Conservation (phyloP, 2,888 invertebrate species). For the Volucella inflata region DNA sequence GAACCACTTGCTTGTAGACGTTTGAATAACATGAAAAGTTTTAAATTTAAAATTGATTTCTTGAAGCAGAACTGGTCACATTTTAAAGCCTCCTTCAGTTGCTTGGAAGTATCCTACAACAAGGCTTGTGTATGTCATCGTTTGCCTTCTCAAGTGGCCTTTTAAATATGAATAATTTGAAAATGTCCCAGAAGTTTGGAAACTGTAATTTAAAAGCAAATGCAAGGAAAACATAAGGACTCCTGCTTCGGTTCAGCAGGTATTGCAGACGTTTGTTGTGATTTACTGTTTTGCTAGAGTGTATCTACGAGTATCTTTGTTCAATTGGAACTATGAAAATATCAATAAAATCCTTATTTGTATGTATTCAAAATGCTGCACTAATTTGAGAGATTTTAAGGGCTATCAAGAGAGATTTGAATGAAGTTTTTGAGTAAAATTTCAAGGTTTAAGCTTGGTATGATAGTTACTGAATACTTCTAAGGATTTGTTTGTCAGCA, state of each 20-base stretch:
- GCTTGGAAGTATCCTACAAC: neutral
- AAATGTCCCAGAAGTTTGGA: neutral
- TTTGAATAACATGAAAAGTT: slow-evolving; percentile 18
- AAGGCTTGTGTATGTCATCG: neutral
- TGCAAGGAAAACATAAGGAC: neutral
- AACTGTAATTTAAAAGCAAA: slow-evolving; percentile 13
- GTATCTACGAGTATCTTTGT: neutral
- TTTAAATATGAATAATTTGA: slow-evolving; percentile 13
- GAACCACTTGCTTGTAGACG: neutral
- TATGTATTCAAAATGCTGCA: slow-evolving; percentile 5
- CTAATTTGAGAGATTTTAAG: neutral
- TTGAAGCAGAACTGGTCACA: neutral
- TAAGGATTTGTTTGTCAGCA: no score
- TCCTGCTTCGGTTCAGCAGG: neutral
- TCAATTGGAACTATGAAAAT: slow-evolving; percentile 6
- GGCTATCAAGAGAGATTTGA: neutral
- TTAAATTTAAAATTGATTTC: slow-evolving; percentile 9
- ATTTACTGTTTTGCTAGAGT: neutral
- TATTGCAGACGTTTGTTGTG: slow-evolving; percentile 3
- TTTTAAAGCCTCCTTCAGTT: neutral
- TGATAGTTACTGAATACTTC: no score
- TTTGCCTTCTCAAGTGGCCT: slow-evolving; percentile 9
- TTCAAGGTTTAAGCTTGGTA: no score
- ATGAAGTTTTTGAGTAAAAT: no score
- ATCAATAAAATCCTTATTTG: slow-evolving; percentile 19